Evolutionary conservation across 2,888 invertebrate genomes (phyloP).

Genomic region (Herminia tarsipennalis): DNA sequence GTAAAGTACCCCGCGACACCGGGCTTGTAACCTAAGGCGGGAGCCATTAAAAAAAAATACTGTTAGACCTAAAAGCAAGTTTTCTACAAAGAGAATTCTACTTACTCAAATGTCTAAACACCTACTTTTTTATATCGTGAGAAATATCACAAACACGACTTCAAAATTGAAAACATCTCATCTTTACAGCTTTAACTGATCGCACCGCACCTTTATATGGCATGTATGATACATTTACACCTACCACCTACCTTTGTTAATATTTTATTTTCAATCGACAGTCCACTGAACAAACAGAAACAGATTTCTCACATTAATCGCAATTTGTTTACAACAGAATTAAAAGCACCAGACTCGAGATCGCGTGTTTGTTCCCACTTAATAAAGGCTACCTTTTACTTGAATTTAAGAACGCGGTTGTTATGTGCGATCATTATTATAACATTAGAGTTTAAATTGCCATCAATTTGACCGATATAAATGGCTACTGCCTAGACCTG

Average conservation of each 20-base stretch:
- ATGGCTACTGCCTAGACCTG: conserved; percentile 6
- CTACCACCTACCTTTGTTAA: no score
- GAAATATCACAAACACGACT: no score
- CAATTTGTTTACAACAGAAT: conserved; percentile 59
- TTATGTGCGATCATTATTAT: conserved; percentile 37
- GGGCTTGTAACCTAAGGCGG: no score
- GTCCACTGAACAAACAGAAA: conserved; percentile 28
- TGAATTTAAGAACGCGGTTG: conserved; percentile 33
- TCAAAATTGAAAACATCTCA: no score
- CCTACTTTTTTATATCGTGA: no score
- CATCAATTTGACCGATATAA: conserved; percentile 2
- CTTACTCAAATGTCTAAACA: no score
- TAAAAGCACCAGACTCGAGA: conserved; percentile 45
- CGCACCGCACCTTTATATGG: no score
- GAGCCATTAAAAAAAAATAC: no score
- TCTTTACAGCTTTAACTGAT: no score
- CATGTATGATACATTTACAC: neutral
- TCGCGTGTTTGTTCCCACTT: conserved; percentile 71
- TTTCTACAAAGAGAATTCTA: no score
- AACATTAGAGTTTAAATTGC: conserved; percentile 11
- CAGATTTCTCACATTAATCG: conserved; percentile 60
- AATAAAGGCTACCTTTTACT: conserved; percentile 70
- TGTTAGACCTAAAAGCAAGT: no score
- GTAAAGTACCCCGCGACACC: no score
- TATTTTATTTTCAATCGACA: conserved; percentile 13